Base-by-base conservation (phyloP, 1,140 invertebrate species). In the Megalopta genalis region DNA sequence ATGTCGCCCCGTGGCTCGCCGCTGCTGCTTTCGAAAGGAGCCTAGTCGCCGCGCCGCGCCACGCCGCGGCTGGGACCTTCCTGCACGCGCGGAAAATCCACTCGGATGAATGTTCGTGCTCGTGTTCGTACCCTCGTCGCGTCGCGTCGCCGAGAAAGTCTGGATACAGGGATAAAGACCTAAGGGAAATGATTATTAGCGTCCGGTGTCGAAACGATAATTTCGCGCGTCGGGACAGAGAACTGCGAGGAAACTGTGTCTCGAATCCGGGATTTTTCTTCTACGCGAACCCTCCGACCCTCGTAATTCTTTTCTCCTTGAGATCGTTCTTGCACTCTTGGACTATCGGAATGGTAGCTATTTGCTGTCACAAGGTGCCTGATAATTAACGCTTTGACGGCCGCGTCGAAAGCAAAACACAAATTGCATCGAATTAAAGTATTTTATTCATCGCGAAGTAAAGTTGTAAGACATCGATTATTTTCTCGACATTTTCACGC, bases 1-100 rank as follows among this genome's bases (percentile, higher is more conserved):
- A 86, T 86, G 86, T 87, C 85, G 85, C 75, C 85, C 66, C 68
- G 68, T 74, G 57, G 71, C 74, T 27, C 32, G 63, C 65, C 63
- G 69, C 25, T 0, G 59, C n/a, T 14, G 67, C 49, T 84, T 84
- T 84, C 81, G 83, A 84, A 84, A 84, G 76, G 54, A 46, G 42
- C 42, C 39, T 23, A 8, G 7, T 12, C 27, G n/a, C 37, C 27
- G 66, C 25, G 25, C 39, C 37, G 39, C 32, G 66, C 25, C 37
- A 39, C 37, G 39, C n/a, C n/a, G n/a, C n/a, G n/a, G n/a, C 52
- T 39, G 62, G 52, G 79, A 39, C 39, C 70, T 37, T 37, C 18
- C 39, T 64, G 49, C 73, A 52, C 37, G 62, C 18, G 49, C 49
- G 49, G 70, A 69, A 69, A 69, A 68, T 68, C 46, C 23, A 25